Percentiles rank a stretch among this genome's conserved stretches.
Evolutionary conservation across 2,113 vertebrate species (phyloP).

Genomic region (Urocynchramus pylzowi): DNA sequence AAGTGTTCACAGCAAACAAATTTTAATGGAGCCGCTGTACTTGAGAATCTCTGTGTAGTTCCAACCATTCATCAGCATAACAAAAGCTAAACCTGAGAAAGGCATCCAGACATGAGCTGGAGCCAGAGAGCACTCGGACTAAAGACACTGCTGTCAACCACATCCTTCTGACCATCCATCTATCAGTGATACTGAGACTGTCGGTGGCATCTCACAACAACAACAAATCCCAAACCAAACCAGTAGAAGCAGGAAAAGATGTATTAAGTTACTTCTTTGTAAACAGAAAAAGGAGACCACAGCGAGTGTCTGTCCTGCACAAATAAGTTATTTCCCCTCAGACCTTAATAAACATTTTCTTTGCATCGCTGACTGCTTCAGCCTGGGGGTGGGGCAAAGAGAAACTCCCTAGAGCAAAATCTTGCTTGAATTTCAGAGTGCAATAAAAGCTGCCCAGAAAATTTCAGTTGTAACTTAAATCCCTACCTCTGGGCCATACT

Average conservation of each 20-base stretch:
- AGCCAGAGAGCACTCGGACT: conserved; percentile 32
- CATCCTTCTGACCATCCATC: conserved; percentile 51
- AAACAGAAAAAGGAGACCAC: conserved; percentile 68
- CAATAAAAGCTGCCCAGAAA: conserved; percentile 36
- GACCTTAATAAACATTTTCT: conserved; percentile 55
- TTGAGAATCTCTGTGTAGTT: not conserved
- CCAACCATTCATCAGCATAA: not conserved
- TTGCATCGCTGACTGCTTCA: not conserved
- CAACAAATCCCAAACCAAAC: conserved; percentile 61
- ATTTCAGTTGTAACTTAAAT: conserved; percentile 51
- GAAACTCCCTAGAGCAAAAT: conserved; percentile 8
- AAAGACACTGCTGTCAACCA: conserved; percentile 23
- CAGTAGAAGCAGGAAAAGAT: conserved; percentile 67
- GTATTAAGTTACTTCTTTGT: conserved; percentile 68
- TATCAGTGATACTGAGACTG: conserved; percentile 2
- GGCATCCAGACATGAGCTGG: conserved; percentile 30
- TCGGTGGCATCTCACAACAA: conserved; percentile 46
- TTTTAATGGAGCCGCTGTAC: conserved; percentile 17
- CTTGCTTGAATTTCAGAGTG: conserved; percentile 35
- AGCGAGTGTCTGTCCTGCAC: not conserved
- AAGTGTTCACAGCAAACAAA: not conserved
- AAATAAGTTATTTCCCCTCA: conserved; percentile 67
- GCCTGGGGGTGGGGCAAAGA: not conserved
- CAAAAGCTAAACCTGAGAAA: conserved; percentile 52
- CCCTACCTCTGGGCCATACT: conserved; percentile 1